phyloP scores from a whole-genome alignment of 2,113 vertebrate species.

The Pelecanus crispus region DNA sequence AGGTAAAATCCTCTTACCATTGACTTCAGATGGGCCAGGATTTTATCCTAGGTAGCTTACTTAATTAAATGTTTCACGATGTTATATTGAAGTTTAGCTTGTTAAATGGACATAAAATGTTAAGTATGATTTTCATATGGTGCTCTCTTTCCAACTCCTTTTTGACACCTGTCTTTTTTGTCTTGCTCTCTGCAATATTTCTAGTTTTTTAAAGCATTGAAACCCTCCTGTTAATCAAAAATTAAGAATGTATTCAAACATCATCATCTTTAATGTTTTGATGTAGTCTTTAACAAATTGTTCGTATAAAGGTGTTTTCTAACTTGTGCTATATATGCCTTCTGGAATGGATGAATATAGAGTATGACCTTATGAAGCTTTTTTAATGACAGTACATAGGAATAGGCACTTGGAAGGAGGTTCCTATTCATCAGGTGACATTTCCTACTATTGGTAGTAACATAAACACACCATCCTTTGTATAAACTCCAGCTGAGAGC shows the following conservation, averaged over 20 bases:
- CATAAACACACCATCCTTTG: background rate
- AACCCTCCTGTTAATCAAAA: background rate
- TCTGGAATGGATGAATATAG: background rate
- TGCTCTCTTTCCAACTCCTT: slow-evolving; percentile 39
- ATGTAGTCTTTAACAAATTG: background rate
- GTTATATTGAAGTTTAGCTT: too few species aligned
- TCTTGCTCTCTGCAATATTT: background rate
- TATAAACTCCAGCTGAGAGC: background rate
- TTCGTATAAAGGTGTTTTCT: background rate
- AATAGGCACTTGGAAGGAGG: background rate
- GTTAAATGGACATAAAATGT: background rate
- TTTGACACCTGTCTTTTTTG: background rate
- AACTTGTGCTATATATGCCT: background rate
- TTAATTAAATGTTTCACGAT: too few species aligned
- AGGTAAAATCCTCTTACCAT: background rate
- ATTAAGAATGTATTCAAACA: background rate
- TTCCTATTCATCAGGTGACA: background rate
- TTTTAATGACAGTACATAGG: background rate
- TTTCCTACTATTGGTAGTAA: background rate
- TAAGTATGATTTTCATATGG: slow-evolving; percentile 41
- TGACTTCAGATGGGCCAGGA: background rate
- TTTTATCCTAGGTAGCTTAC: background rate
- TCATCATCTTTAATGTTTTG: background rate
- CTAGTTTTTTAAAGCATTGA: background rate
- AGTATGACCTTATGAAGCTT: background rate